Evolutionary conservation across 2,797 vertebrate species (phyloP).

Genomic region (Xenopus petersii): DNA sequence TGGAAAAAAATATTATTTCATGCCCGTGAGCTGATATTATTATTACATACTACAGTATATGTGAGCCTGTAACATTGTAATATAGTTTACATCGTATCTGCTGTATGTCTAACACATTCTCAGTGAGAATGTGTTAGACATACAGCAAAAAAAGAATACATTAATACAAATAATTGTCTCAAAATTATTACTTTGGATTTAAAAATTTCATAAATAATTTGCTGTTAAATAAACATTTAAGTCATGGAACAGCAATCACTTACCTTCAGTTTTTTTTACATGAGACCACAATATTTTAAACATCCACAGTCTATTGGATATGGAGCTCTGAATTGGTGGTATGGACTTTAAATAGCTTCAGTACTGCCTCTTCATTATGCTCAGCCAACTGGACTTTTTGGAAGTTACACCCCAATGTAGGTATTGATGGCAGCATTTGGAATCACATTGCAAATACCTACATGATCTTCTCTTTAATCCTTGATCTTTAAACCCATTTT

Average conservation of each 20-base stretch:
- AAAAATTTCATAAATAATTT: no score
- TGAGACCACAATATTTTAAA: neutral
- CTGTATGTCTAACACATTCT: no score
- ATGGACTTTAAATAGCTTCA: slow-evolving; percentile 14
- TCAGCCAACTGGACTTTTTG: slow-evolving; percentile 14
- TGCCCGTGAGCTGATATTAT: no score
- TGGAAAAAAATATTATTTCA: no score
- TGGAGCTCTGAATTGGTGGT: neutral
- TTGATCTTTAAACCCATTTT: slow-evolving; percentile 60
- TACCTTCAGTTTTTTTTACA: slow-evolving; percentile 25
- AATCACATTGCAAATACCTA: slow-evolving; percentile 43
- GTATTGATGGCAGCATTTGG: slow-evolving; percentile 38
- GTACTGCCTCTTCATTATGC: slow-evolving; percentile 19
- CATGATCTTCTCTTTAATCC: slow-evolving; percentile 67
- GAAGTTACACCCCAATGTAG: slow-evolving; percentile 32
- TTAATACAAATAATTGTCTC: no score
- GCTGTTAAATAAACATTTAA: no score
- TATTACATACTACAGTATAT: no score
- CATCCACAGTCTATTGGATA: neutral
- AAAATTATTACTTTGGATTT: no score
- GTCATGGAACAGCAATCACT: neutral
- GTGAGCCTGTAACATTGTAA: no score
- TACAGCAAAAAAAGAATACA: no score
- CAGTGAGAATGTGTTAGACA: no score
- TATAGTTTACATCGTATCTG: no score